Evolutionary conservation across 2,888 invertebrate genomes (phyloP), one percentile per base, ranked within the genome.

Genomic region (Arrhopalites spinosus): DNA sequence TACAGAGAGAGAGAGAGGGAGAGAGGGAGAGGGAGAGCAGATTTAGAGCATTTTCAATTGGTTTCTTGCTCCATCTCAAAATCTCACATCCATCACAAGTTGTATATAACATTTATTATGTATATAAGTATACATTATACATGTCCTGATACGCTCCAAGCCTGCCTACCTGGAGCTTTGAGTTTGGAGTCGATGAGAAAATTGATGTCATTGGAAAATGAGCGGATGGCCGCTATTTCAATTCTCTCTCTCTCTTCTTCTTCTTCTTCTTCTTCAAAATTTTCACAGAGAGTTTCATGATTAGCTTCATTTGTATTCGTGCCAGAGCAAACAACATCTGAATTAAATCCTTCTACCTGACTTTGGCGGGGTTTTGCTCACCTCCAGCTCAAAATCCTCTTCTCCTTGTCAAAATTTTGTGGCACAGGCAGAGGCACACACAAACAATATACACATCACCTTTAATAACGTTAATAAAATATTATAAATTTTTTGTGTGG

Each of bases 261-360:
- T n/a, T n/a, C n/a, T n/a, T n/a, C n/a, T n/a, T n/a, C n/a, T n/a
- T n/a, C n/a, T n/a, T n/a, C n/a, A n/a, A n/a, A n/a, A n/a, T n/a
- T n/a, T n/a, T n/a, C 36, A 36, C 36, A 36, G 36, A 11, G 36
- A 36, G 11, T 2, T 50, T 2, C 17, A 15, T 50, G 50, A 50
- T 50, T 50, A 50, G 50, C n/a, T 50, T 50, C 50, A 50, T 50
- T 50, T 50, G 50, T n/a, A 50, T 50, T 50, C 50, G 50, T 50
- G 2, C 50, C 36, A 36, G 36, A 36, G 36, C 36, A 36, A 36
- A 36, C 36, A 36, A 36, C 36, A 36, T 36, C 36, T 36, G 36
- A 36, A 36, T 36, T 36, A 36, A 36, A 36, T 36, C n/a, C n/a
- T n/a, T n/a, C 36, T 36, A 36, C 36, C 36, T 36, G 36, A 36